These are phyloP conservation scores for Fregetta grallaria DNA, from an alignment of 2,113 vertebrate genomes.

Conservation along the genomic window DNA sequence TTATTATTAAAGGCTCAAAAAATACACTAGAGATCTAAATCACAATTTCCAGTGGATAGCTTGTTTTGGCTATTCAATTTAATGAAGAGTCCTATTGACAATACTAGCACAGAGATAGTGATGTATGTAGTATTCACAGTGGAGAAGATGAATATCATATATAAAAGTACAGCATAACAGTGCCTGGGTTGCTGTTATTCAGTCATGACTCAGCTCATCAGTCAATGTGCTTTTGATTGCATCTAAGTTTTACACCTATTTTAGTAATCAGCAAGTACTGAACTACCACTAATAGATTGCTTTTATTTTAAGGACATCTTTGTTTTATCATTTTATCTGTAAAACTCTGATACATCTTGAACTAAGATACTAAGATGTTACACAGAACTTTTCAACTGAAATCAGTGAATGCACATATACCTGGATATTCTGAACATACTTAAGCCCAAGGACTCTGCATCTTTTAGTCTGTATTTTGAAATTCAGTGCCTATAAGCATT, in stretches of 20 bases:
- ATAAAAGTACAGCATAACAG: not conserved
- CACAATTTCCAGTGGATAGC: not conserved
- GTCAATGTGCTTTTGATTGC: not conserved
- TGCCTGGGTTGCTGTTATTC: not conserved
- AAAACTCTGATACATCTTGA: not conserved
- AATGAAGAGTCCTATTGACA: not conserved
- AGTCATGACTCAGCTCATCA: not conserved
- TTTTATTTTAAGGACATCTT: not conserved
- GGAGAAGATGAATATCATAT: not conserved
- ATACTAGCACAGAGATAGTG: not conserved
- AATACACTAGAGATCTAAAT: not conserved
- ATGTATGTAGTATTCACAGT: not conserved
- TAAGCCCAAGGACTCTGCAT: not conserved
- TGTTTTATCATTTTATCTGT: not conserved
- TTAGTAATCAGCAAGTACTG: not conserved
- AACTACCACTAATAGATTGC: not conserved
- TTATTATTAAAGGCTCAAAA: not conserved
- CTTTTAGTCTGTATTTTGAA: not conserved
- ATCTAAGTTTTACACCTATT: not conserved
- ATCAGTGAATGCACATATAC: not conserved
- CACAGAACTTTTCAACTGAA: not conserved
- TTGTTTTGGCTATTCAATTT: not conserved
- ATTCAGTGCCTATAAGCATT: not conserved
- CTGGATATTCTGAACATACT: not conserved
- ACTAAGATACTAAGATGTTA: not conserved